Conservation (phyloP, 2,888 invertebrate genomes). For the Drosophila silvestris region DNA sequence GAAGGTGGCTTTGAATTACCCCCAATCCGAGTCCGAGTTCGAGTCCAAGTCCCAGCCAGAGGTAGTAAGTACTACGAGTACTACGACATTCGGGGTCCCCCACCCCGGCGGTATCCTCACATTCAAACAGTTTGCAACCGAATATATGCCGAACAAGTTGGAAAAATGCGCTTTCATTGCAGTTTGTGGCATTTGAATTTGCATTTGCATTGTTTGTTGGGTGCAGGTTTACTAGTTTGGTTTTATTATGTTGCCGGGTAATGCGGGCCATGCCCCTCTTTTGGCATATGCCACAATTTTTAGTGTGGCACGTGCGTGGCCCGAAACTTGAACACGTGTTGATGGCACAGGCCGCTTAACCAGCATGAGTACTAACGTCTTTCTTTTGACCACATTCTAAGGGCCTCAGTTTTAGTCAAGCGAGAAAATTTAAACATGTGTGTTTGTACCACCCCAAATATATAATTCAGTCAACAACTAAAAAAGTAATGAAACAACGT, state of each 20-base stretch:
- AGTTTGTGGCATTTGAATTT: constrained; percentile 59
- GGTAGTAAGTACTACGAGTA: constrained; percentile 7
- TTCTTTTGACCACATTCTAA: constrained; percentile 30
- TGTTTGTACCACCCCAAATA: constrained; percentile 24
- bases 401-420: constrained; percentile 53
- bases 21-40: constrained; percentile 9
- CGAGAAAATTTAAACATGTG: constrained; percentile 33
- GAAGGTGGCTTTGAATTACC: constrained; percentile 60
- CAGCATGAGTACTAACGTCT: constrained; percentile 39
- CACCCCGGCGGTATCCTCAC: constrained; percentile 37
- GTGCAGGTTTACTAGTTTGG: constrained; percentile 22
- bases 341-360: constrained; percentile 25
- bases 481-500: constrained; percentile 1
- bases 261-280: constrained; percentile 70
- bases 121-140: constrained; percentile 59
- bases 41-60: constrained; percentile 9
- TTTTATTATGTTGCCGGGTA: constrained; percentile 25
- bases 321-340: constrained; percentile 55
- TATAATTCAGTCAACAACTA: constrained; percentile 41
- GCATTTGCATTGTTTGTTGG: constrained; percentile 12
- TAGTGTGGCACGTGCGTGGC: constrained; percentile 63
- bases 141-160: constrained; percentile 72
- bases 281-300: constrained; percentile 38
- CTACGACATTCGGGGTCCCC: constrained; percentile 9
- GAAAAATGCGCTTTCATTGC: constrained; percentile 74